Percentiles rank a stretch among this genome's conserved stretches.
Evolutionary conservation across 2,888 invertebrate species (phyloP).

Genomic region (Tipula lateralis): DNA sequence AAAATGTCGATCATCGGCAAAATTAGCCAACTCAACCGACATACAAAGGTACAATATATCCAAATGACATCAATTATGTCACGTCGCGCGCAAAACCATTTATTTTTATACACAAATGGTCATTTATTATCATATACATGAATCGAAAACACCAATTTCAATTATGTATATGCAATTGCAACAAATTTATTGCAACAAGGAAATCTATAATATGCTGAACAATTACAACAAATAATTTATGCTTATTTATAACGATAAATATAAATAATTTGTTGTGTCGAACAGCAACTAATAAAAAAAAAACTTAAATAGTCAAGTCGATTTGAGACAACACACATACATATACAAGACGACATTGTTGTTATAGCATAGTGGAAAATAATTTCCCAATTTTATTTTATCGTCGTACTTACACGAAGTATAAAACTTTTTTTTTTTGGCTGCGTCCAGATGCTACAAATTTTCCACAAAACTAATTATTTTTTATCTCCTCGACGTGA

Average conservation of each 20-base stretch:
- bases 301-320: neutral
- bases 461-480: neutral
- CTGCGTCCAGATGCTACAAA: neutral
- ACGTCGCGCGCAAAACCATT: neutral
- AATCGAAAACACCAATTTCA: constrained; percentile 1
- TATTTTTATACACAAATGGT: neutral
- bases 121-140: neutral
- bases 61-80: neutral
- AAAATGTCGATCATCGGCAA: too few species aligned
- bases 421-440: neutral
- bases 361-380: neutral
- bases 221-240: neutral
- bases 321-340: neutral
- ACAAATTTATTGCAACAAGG: neutral
- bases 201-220: neutral
- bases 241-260: constrained; percentile 1
- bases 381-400: neutral
- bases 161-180: neutral
- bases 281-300: too few species aligned
- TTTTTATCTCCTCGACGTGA: neutral
- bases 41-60: too few species aligned
- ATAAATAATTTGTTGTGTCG: neutral
- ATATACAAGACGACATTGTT: neutral
- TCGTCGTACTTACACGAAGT: neutral
- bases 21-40: neutral